phyloP scores from a whole-genome alignment of 1,140 invertebrate species.

The Octopus bimaculoides region DNA sequence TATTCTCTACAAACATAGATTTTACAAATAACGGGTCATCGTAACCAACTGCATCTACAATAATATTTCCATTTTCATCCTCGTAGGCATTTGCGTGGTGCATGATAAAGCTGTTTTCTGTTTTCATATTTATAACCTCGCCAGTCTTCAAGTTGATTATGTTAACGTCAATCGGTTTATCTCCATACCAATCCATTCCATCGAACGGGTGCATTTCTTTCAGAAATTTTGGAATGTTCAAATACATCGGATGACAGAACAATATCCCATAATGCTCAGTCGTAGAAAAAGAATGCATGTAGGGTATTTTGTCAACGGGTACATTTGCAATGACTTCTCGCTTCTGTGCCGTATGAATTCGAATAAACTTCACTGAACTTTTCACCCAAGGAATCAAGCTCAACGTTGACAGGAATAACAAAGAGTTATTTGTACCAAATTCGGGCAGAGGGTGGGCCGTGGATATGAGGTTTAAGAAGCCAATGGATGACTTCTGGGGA shows the following conservation, averaged over 20 bases:
- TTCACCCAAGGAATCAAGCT: slow-evolving; percentile 28
- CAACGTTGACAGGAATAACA: slow-evolving; percentile 41
- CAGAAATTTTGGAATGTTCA: slow-evolving; percentile 37
- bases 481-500: not conserved
- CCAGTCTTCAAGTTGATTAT: slow-evolving; percentile 36
- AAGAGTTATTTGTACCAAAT: slow-evolving; percentile 28
- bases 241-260: slow-evolving; percentile 41
- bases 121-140: slow-evolving; percentile 29
- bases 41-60: slow-evolving; percentile 45
- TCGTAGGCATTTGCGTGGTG: slow-evolving; percentile 51
- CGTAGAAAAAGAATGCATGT: slow-evolving; percentile 50
- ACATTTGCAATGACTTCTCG: slow-evolving; percentile 36
- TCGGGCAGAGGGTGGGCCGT: slow-evolving; percentile 47
- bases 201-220: slow-evolving; percentile 31
- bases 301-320: slow-evolving; percentile 38
- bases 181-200: slow-evolving; percentile 37
- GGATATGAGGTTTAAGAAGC: slow-evolving; percentile 36
- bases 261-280: slow-evolving; percentile 43
- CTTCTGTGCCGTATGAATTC: slow-evolving; percentile 31
- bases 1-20: slow-evolving; percentile 29
- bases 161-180: slow-evolving; percentile 31
- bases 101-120: slow-evolving; percentile 39
- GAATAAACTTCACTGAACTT: slow-evolving; percentile 32
- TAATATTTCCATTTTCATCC: slow-evolving; percentile 24
- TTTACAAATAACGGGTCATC: slow-evolving; percentile 31